Evolutionary conservation across 2,797 vertebrate genomes (phyloP).

Genomic region (Pachyuromys duprasi): DNA sequence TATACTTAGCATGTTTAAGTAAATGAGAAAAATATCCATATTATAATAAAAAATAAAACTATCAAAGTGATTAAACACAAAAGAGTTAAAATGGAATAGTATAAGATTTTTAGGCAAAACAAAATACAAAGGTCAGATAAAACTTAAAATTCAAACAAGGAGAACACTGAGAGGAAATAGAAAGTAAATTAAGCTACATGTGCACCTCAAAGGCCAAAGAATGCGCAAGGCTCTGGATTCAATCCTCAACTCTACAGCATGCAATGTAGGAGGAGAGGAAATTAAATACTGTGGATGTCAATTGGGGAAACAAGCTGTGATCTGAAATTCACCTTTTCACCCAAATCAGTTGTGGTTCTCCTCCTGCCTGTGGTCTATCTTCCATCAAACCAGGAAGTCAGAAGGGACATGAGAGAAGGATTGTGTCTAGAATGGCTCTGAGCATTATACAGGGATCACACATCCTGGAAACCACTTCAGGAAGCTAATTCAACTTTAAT

Average conservation of each 20-base stretch:
- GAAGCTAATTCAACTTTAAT: too few relatives aligned
- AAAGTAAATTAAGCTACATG: neutral
- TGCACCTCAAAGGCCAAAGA: neutral
- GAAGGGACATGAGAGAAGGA: too few relatives aligned
- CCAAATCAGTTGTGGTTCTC: neutral
- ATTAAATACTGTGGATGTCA: neutral
- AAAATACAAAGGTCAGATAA: neutral
- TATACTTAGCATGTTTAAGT: neutral
- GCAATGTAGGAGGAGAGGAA: neutral
- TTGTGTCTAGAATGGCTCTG: too few relatives aligned
- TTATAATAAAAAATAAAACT: neutral
- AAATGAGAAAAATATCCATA: neutral
- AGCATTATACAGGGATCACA: too few relatives aligned
- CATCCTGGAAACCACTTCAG: too few relatives aligned
- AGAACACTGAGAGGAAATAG: slow-evolving; percentile 16
- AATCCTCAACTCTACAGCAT: neutral
- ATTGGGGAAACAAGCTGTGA: neutral
- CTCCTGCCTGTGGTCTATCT: too few relatives aligned
- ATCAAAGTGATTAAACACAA: neutral
- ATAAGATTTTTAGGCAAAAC: neutral
- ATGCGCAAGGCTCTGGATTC: neutral
- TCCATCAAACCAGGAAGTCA: too few relatives aligned
- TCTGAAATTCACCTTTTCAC: neutral
- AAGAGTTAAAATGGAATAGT: neutral
- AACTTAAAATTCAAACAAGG: neutral